Base-by-base conservation (phyloP, 1,140 invertebrate genomes). In the Rhagoletis pomonella region DNA sequence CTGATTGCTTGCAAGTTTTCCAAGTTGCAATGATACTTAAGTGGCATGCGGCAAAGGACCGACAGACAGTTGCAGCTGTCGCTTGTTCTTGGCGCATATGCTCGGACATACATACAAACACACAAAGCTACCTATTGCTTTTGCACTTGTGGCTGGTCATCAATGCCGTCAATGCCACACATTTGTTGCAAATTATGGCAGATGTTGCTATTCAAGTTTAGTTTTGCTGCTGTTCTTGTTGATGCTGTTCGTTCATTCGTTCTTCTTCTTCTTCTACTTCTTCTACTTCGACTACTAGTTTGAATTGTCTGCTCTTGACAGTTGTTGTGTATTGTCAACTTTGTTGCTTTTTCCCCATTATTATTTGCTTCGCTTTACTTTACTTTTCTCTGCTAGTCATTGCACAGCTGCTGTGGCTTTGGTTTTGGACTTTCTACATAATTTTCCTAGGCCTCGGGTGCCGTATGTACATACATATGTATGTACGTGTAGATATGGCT, bases 171-270 rank as follows among this genome's bases (percentile, higher is more conserved):
- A 62, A 62, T 62, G 60, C 60, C 60, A 62, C 60, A 62, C 60
- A 62, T 62, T 62, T 62, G 60, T 62, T 62, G 60, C 60, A 62
- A 62, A 62, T 62, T 62, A 62, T 62, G 60, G 60, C 60, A 62
- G 60, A 62, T 62, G 60, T 62, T 62, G 12, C 60, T 4, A n/a
- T 62, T 62, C 12, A 62, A 62, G 60, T 62, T 59, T 59, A 6
- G 7, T 59, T 59, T 59, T 59, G 12, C 58, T 59, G 29, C 29
- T 29, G 29, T 29, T 55, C 50, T 55, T 55, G 50, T 62, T 62
- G 60, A 14, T 62, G 60, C n/a, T 62, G 17, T 62, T 62, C 29
- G 50, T 55, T 55, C 50, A 55, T 10, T 55, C 50, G 10, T 10
- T 62, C 12, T 62, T 62, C 60, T n/a, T 62, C n/a, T 14, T 62